Conservation (phyloP, 1,140 invertebrate species). For the Nasonia longicornis region DNA sequence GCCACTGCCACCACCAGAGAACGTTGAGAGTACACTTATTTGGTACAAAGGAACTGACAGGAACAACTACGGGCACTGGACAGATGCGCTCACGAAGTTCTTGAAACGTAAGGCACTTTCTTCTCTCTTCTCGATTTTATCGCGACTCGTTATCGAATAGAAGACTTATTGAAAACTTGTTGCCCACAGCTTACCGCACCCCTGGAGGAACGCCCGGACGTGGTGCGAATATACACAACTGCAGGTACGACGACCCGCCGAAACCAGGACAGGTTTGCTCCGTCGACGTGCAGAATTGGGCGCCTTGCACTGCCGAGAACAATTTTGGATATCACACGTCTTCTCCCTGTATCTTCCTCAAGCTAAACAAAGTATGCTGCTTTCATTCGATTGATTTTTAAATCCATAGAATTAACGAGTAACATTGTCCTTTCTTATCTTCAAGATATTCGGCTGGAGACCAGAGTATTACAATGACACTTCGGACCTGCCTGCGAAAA, state of each 20-base stretch:
- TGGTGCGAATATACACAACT: conserved; percentile 71
- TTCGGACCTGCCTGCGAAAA: conserved; percentile 72
- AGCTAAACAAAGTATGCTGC: conserved; percentile 80
- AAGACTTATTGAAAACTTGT: not conserved
- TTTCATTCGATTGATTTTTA: not conserved
- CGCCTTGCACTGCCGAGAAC: conserved; percentile 78
- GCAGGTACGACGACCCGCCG: conserved; percentile 69
- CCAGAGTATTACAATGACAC: conserved; percentile 79
- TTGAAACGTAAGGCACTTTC: conserved; percentile 74
- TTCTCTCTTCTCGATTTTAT: not conserved
- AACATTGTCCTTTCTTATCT: not conserved
- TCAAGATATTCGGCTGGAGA: conserved; percentile 80
- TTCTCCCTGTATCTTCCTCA: conserved; percentile 85
- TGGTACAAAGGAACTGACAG: conserved; percentile 86
- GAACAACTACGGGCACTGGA: conserved; percentile 84
- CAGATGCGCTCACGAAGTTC: conserved; percentile 78
- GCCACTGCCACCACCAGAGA: conserved; percentile 83
- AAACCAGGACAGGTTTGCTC: conserved; percentile 73
- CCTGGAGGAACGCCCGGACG: conserved; percentile 71
- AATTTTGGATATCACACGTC: conserved; percentile 83
- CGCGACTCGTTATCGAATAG: too few species aligned
- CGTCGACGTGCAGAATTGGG: conserved; percentile 75
- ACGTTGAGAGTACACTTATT: conserved; percentile 93
- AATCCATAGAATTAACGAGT: not conserved
- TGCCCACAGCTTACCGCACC: conserved; percentile 70